Evolutionary conservation across 2,113 vertebrate genomes (phyloP).

Genomic region (Oryzias melastigma): DNA sequence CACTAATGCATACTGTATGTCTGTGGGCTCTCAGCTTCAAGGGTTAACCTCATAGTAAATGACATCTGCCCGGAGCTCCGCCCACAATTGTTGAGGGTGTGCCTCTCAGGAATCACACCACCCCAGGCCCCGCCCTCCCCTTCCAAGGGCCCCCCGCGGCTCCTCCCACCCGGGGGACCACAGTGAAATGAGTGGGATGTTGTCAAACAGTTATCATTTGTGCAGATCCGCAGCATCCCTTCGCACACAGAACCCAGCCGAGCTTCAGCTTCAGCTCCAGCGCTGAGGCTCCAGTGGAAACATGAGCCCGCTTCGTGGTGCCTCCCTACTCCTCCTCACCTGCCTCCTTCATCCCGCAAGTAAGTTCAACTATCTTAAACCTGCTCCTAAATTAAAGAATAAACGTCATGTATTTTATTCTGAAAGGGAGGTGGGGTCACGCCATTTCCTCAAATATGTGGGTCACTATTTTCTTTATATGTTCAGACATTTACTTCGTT

Average conservation of each 20-base stretch:
- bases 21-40: constrained; percentile 13
- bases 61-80: constrained; percentile 32
- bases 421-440: constrained; percentile 18
- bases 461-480: neutral
- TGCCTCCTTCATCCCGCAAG: constrained; percentile 45
- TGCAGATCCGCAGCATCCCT: constrained; percentile 34
- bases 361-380: constrained; percentile 51
- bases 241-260: too few relatives aligned
- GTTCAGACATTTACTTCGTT: too few relatives aligned
- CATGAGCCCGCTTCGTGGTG: constrained; percentile 38
- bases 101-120: constrained; percentile 77
- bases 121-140: constrained; percentile 48
- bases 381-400: neutral
- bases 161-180: constrained; percentile 62
- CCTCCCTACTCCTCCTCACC: constrained; percentile 47
- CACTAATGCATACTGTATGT: neutral
- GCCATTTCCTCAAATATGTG: neutral
- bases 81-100: constrained; percentile 54
- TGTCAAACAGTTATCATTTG: constrained; percentile 58
- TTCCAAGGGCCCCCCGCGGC: constrained; percentile 32
- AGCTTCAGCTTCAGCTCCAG: neutral
- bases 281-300: constrained; percentile 12
- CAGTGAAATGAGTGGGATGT: constrained; percentile 71
- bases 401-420: neutral
- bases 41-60: constrained; percentile 61